A percentile compares a stretch with the other conserved stretches of the same genome.
These are phyloP conservation scores for Pyrochroa serraticornis DNA, from an alignment of 2,888 invertebrate species.

Conservation along the genomic window DNA sequence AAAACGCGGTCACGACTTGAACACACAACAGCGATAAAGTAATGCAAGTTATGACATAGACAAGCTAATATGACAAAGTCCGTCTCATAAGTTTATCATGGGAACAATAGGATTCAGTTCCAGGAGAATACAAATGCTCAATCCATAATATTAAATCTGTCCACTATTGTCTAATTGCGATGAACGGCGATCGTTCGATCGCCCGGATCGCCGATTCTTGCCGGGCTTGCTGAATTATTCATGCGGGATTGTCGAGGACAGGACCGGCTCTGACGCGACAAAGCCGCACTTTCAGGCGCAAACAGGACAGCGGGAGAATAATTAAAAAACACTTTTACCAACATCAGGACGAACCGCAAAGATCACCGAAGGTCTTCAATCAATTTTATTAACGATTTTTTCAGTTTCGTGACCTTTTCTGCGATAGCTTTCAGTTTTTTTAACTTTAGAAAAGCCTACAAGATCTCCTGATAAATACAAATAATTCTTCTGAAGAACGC, in stretches of 20 bases:
- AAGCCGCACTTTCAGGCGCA: too few species aligned
- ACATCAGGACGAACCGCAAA: too few species aligned
- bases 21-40: conserved; percentile 18
- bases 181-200: conserved; percentile 51
- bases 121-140: conserved; percentile 53
- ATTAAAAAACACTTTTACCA: too few species aligned
- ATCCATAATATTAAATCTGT: conserved; percentile 56
- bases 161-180: conserved; percentile 56
- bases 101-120: conserved; percentile 54
- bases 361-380: too few species aligned
- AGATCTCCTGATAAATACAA: too few species aligned
- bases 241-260: conserved; percentile 22
- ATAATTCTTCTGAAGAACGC: too few species aligned
- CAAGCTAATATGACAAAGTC: conserved; percentile 54
- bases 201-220: conserved; percentile 27
- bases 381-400: too few species aligned
- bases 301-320: too few species aligned
- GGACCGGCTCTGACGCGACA: conserved; percentile 2
- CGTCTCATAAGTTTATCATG: conserved; percentile 52
- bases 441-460: too few species aligned
- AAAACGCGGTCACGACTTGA: background rate
- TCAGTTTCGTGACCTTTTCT: too few species aligned
- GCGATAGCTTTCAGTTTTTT: too few species aligned
- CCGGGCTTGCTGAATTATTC: conserved; percentile 29
- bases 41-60: conserved; percentile 44